Conservation (phyloP, 2,113 vertebrate species). For the Chaetorhynchus papuensis region DNA sequence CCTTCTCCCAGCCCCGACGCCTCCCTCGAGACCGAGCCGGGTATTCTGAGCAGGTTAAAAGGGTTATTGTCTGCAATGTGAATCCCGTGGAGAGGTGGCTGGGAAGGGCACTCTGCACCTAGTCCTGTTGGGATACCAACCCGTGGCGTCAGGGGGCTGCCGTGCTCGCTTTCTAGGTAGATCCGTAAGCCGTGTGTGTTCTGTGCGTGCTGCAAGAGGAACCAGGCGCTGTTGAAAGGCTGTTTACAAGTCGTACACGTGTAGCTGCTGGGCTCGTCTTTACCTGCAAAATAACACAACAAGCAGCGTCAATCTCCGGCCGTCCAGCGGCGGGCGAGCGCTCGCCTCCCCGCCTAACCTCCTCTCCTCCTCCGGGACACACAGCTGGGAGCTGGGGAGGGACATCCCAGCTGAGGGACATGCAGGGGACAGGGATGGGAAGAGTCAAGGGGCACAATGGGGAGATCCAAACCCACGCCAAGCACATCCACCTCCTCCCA, state of each 20-base stretch:
- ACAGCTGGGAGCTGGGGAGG: not conserved
- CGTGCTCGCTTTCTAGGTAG: conserved; percentile 98
- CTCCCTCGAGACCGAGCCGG: conserved; percentile 93
- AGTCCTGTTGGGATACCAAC: conserved; percentile 95
- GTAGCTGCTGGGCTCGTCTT: conserved; percentile 99
- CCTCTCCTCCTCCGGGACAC: not conserved
- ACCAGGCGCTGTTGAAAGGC: conserved; percentile 98
- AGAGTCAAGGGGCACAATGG: not conserved
- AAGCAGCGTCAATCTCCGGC: conserved; percentile 72
- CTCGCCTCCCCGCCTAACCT: not conserved
- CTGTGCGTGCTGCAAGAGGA: conserved; percentile 99
- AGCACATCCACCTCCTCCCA: not conserved
- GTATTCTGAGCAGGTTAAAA: conserved; percentile 98
- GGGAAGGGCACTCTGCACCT: conserved; percentile 93
- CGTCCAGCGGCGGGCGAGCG: not conserved
- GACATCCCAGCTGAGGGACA: not conserved
- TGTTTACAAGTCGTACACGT: conserved; percentile 99
- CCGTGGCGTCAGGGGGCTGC: conserved; percentile 96
- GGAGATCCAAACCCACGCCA: not conserved
- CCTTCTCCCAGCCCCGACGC: conserved; percentile 85
- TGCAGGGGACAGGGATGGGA: not conserved
- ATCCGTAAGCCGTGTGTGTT: conserved; percentile 98
- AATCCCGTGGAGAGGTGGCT: conserved; percentile 97
- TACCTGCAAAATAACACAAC: conserved; percentile 89
- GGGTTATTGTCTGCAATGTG: conserved; percentile 98